Percentiles rank a stretch among this genome's conserved stretches.
Conservation (phyloP, 2,797 vertebrate genomes). For the Semotilus atromaculatus region DNA sequence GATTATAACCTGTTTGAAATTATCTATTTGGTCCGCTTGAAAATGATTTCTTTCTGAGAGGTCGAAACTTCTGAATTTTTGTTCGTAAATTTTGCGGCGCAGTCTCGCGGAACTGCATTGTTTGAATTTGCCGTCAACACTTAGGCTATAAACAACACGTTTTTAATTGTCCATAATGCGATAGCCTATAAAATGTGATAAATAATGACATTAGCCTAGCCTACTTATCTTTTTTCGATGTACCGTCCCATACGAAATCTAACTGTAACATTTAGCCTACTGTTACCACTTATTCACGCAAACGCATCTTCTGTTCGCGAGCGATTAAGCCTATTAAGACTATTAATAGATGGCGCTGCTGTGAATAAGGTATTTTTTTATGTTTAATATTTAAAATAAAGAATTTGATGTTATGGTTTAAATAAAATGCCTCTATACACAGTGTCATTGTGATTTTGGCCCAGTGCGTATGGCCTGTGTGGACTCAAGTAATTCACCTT, state of each 20-base stretch:
- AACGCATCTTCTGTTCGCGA: too few species aligned
- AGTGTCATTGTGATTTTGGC: conserved; percentile 48
- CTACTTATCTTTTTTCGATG: not conserved
- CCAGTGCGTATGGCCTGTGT: conserved; percentile 16
- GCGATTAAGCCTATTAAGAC: not conserved
- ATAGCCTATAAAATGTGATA: not conserved
- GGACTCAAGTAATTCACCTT: conserved; percentile 66
- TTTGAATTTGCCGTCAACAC: not conserved
- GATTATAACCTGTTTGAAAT: not conserved
- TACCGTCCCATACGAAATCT: not conserved
- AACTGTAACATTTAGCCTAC: too few species aligned
- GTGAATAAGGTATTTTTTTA: not conserved
- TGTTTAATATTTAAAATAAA: not conserved
- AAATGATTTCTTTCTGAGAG: not conserved
- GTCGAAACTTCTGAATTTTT: too few species aligned
- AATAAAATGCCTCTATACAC: not conserved
- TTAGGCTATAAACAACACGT: not conserved
- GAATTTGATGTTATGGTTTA: not conserved
- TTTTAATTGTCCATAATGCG: not conserved
- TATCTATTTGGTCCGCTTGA: not conserved
- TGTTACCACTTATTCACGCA: not conserved
- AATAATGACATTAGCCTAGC: accelerated
- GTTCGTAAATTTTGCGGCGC: not conserved
- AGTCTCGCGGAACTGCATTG: not conserved
- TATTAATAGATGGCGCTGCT: not conserved